phyloP scores from a whole-genome alignment of 2,113 vertebrate genomes.

The Lagopus muta region DNA sequence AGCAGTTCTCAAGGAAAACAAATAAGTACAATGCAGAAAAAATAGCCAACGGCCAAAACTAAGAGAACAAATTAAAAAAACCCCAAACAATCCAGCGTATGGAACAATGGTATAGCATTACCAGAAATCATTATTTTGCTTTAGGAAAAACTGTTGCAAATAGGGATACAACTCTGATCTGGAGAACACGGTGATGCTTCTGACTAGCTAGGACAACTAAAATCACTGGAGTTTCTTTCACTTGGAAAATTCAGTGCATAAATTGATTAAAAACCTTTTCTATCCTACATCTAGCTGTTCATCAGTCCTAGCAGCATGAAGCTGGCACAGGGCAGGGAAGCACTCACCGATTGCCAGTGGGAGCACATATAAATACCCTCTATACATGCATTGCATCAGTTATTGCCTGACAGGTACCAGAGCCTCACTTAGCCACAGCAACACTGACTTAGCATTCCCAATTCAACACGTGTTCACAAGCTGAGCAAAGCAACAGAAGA shows the following conservation, averaged over 20 bases:
- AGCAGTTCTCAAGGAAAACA: neutral
- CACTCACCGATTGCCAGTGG: neutral
- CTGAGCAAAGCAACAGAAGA: neutral
- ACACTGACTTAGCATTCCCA: neutral
- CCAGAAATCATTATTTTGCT: neutral
- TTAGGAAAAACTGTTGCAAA: neutral
- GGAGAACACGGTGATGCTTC: neutral
- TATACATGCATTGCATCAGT: neutral
- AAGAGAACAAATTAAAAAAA: neutral
- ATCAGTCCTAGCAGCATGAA: neutral
- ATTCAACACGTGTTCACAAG: neutral
- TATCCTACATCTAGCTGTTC: neutral
- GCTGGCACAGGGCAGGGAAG: neutral
- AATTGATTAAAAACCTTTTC: neutral
- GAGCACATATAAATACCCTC: neutral
- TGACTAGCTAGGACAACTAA: neutral
- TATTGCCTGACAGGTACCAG: neutral
- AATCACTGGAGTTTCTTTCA: neutral
- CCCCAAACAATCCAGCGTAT: neutral
- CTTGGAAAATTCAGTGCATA: neutral
- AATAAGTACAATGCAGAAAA: neutral
- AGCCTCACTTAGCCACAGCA: neutral
- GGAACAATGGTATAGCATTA: neutral
- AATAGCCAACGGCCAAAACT: neutral
- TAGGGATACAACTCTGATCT: neutral